Conservation (phyloP, 2,888 invertebrate species). For the Dione juno region DNA sequence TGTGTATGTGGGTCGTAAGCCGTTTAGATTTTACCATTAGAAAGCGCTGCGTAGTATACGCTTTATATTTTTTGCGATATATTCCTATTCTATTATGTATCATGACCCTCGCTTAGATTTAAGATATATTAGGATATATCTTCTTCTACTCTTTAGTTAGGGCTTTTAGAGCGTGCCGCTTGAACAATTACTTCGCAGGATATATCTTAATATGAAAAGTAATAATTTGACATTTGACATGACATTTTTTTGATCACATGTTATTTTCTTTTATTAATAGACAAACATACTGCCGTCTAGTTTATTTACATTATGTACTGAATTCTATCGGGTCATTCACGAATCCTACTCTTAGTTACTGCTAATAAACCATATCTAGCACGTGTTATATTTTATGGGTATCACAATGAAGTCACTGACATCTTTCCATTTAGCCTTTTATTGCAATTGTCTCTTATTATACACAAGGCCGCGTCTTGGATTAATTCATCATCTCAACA, state of each 20-base stretch:
- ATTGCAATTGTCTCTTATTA: slow-evolving; percentile 45
- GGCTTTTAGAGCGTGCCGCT: too few species aligned
- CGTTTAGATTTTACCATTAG: neutral
- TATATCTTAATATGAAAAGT: too few species aligned
- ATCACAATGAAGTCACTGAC: slow-evolving; percentile 13
- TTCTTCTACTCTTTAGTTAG: too few species aligned
- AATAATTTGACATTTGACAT: too few species aligned
- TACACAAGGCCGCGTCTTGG: slow-evolving; percentile 55
- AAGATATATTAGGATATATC: too few species aligned
- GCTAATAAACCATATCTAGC: neutral
- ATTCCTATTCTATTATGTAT: too few species aligned
- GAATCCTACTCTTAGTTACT: neutral
- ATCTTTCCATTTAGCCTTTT: slow-evolving; percentile 23
- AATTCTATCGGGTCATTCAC: neutral
- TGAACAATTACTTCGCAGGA: too few species aligned
- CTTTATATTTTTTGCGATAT: neutral
- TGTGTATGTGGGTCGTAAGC: neutral
- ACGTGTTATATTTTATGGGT: neutral
- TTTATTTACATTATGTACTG: too few species aligned
- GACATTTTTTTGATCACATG: too few species aligned
- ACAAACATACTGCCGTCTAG: too few species aligned
- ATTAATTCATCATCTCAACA: slow-evolving; percentile 57
- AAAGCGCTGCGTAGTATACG: slow-evolving; percentile 1
- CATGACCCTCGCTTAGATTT: too few species aligned
- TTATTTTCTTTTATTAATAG: too few species aligned